phyloP scores from a whole-genome alignment of 2,113 vertebrate genomes.

The Leucopsar rothschildi region DNA sequence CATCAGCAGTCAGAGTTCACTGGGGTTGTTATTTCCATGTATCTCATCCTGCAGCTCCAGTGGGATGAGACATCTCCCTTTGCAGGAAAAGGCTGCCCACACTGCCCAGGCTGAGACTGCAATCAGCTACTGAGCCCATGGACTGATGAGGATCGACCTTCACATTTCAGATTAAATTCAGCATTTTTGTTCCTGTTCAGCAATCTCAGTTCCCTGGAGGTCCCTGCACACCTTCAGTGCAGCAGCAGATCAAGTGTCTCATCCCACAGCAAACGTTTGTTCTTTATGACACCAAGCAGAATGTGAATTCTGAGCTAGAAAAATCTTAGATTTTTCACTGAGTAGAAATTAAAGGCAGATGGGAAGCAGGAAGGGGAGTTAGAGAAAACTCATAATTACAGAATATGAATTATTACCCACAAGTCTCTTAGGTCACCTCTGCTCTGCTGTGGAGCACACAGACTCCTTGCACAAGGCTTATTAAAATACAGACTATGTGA shows the following conservation, averaged over 20 bases:
- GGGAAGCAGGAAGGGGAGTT: not conserved
- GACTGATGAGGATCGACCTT: no score
- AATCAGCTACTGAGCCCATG: accelerated
- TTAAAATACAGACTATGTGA: slow-evolving; percentile 18
- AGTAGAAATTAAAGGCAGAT: not conserved
- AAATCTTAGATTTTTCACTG: not conserved
- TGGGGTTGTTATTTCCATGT: not conserved
- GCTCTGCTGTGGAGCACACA: not conserved
- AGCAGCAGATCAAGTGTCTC: accelerated
- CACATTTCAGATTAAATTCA: not conserved
- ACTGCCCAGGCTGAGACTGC: not conserved
- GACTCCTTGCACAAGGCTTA: not conserved
- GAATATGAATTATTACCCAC: slow-evolving; percentile 27
- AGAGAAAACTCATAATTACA: slow-evolving; percentile 4
- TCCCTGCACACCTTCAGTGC: not conserved
- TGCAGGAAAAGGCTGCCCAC: not conserved
- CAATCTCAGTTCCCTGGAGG: not conserved
- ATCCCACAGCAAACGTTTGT: not conserved
- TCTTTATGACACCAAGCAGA: not conserved
- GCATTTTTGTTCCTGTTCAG: no score
- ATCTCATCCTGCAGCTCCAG: not conserved
- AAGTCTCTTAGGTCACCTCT: not conserved
- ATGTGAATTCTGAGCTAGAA: not conserved
- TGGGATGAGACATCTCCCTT: not conserved
- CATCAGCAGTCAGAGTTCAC: not conserved